phyloP scores from a whole-genome alignment of 2,888 invertebrate genomes.

The Idaea aversata region DNA sequence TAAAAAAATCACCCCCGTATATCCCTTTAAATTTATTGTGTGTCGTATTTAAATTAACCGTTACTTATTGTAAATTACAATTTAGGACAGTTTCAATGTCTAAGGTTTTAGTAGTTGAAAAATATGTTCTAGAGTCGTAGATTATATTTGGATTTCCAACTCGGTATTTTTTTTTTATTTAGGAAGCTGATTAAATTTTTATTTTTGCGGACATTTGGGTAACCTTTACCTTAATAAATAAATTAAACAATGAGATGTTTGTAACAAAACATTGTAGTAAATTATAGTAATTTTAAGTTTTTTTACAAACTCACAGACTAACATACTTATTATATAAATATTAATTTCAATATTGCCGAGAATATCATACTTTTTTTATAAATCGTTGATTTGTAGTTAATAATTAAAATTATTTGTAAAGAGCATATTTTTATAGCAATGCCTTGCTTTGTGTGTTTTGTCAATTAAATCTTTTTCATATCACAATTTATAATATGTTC shows the following conservation, averaged over 20 bases:
- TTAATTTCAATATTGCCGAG: background rate
- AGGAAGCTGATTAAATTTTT: too few species aligned
- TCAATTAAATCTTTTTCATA: background rate
- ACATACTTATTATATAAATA: background rate
- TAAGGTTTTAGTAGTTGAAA: too few species aligned
- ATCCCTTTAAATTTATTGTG: too few species aligned
- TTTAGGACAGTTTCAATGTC: too few species aligned
- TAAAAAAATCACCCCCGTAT: too few species aligned
- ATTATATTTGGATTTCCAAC: too few species aligned
- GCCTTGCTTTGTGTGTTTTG: background rate
- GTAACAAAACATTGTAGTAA: background rate
- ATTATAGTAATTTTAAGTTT: constrained; percentile 1
- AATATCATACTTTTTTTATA: background rate
- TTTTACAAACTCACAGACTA: background rate
- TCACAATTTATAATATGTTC: background rate
- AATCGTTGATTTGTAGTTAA: background rate
- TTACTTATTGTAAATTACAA: too few species aligned
- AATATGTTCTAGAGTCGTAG: too few species aligned
- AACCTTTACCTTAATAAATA: background rate
- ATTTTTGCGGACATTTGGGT: too few species aligned
- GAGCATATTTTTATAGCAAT: background rate
- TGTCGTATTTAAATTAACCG: too few species aligned
- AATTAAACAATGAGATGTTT: background rate
- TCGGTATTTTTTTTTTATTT: too few species aligned
- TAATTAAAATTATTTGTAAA: background rate